Base-by-base conservation (phyloP, 2,797 vertebrate genomes). In the Tragelaphus oryx region DNA sequence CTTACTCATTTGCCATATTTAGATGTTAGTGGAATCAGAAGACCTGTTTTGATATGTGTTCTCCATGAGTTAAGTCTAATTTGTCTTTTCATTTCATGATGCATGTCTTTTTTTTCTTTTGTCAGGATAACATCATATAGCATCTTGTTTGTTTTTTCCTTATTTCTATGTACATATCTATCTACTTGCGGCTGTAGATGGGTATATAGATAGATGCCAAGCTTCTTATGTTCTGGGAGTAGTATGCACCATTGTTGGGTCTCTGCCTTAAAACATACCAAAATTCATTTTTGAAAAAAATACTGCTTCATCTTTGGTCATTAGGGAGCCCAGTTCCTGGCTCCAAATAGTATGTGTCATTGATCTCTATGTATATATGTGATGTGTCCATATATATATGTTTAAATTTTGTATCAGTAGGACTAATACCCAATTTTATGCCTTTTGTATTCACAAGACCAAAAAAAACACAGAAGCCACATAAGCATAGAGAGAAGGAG, bases 51-150 rank as follows among this genome's bases (percentile, higher is more conserved):
- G 97, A 97, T 98, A 97, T 97, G 75, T 98, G 97, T 97, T 98
- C 97, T 97, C 97, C 97, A 98, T 98, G 96, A 88, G 96, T 91
- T 98, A 98, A 97, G 98, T 98, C 95, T 98, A 78, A 98, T 97
- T 98, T 98, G 98, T 98, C 97, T 98, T 98, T 98, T 98, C 98
- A 98, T 98, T 98, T 99, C 98, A 98, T 98, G 97, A 98, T 98
- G 98, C 98, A 98, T 98, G 98, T 98, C 96, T 97, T 96, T 96
- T 96, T 80, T 97, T 98, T 98, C 97, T 98, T 98, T 98, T 98
- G 97, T 99, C 98, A 99, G 98, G 98, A 98, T 98, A 98, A 98
- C 98, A 96, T 94, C 97, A 98, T 98, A 74, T 98, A 98, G 98
- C 97, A 98, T 97, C 98, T 98, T 98, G 97, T 98, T 97, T 98